Percentiles rank a stretch among this genome's conserved stretches.
Conservation (phyloP, 2,797 vertebrate genomes). For the Acanthurus leucopareius region DNA sequence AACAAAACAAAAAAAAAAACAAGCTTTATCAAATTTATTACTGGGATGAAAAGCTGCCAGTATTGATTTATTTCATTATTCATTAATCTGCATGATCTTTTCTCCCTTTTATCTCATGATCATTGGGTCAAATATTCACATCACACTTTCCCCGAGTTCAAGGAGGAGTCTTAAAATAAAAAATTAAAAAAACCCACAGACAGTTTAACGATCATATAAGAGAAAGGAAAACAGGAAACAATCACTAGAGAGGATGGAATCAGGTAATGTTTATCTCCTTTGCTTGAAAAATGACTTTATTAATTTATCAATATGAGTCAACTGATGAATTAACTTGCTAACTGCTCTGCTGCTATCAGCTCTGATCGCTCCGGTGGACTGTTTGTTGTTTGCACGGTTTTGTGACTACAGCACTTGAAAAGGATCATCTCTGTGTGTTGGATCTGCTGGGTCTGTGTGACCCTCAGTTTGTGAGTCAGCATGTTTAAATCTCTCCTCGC, state of each 20-base stretch:
- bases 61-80: neutral
- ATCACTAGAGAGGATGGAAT: neutral
- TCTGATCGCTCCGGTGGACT: neutral
- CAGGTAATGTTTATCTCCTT: neutral
- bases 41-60: neutral
- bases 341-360: neutral
- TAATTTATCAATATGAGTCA: too few relatives aligned
- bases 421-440: neutral
- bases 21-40: neutral
- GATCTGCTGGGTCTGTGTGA: neutral
- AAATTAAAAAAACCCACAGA: neutral
- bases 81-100: neutral
- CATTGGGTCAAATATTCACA: neutral
- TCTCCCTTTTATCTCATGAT: neutral
- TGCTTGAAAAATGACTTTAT: neutral
- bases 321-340: neutral
- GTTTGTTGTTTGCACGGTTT: neutral
- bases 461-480: slow-evolving; percentile 19
- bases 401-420: neutral
- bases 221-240: neutral
- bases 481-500: slow-evolving; percentile 15
- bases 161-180: neutral
- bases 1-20: neutral
- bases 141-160: too few relatives aligned
- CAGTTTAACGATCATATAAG: neutral